Conservation (phyloP, 2,797 vertebrate species). For the Anisognathus igniventris region DNA sequence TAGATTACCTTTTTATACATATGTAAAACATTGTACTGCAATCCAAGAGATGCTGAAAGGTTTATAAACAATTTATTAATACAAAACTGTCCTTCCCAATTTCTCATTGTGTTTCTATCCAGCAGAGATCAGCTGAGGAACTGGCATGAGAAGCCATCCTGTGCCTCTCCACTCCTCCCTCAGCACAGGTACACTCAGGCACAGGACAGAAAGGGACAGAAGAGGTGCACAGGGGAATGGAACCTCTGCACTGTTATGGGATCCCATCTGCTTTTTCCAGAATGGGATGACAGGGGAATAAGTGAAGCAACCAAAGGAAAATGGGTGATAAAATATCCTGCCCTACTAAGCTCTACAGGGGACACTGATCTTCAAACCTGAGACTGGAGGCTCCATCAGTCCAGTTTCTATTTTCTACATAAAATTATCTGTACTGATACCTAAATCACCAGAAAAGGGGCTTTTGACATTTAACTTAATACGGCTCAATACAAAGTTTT, state of each 20-base stretch:
- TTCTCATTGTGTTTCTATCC: not conserved
- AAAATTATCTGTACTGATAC: not conserved
- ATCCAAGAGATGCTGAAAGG: not conserved
- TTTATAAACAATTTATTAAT: not conserved
- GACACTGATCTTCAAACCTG: not conserved
- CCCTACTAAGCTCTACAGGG: not conserved
- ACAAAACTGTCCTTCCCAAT: not conserved
- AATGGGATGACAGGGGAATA: not conserved
- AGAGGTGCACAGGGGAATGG: not conserved
- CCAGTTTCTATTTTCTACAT: not conserved
- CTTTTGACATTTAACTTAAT: not conserved
- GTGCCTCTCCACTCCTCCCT: not conserved
- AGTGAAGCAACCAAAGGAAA: not conserved
- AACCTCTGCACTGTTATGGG: not conserved
- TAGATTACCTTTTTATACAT: not conserved
- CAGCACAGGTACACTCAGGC: not conserved
- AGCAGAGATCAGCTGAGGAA: not conserved
- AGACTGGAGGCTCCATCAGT: not conserved
- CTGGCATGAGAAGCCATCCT: not conserved
- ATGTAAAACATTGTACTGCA: not conserved
- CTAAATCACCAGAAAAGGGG: not conserved
- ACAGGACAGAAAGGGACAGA: not conserved
- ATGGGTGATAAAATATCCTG: not conserved
- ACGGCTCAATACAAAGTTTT: not conserved
- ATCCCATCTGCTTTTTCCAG: not conserved